Evolutionary conservation across 2,888 invertebrate species (phyloP), one percentile per base, ranked within the genome.

Genomic region (Leptinotarsa tumamoca): DNA sequence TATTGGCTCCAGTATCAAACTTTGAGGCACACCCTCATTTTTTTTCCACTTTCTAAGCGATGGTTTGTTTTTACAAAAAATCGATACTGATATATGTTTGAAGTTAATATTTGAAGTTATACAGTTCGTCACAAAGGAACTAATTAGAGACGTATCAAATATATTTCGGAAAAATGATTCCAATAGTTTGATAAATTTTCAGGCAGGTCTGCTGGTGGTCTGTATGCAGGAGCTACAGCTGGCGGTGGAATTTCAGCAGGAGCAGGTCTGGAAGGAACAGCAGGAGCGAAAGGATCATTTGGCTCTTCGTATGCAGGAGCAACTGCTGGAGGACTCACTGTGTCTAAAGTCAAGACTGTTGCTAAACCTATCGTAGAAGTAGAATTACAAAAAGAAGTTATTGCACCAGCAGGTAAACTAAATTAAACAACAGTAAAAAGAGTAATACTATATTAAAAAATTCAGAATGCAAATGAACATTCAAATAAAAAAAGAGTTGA

Each of bases 221-320:
- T 92, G 0, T 92, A 89, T 74, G 92, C 93, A 61, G 91, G 90
- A 51, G 92, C 92, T 1, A 91, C 91, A 2, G 90, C 91, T 52
- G 91, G 91, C 13, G 90, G 90, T n/a, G 90, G 90, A 68, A 86
- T 91, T 1, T 88, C 87, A 18, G 91, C 91, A 0, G 86, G 87
- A 33, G 90, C 91, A 2, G 91, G 91, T 17, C 86, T 91, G 1
- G 89, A 87, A 14, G 92, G 92, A n/a, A 85, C 84, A 43, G 86
- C 90, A 67, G 77, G 79, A 5, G 81, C 74, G 5, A 76, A 71
- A 52, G 82, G 80, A 58, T 75, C 80, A 0, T 85, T 83, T 5
- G 89, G 85, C 14, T 88, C 76, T 17, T 81, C 83, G 1, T 83
- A 76, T 67, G 83, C 83, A 13, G 81, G 80, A 10, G 80, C 83